A percentile compares a stretch with the other conserved stretches of the same genome.
Conservation (phyloP, 2,113 vertebrate species). For the Centropus unirufus region DNA sequence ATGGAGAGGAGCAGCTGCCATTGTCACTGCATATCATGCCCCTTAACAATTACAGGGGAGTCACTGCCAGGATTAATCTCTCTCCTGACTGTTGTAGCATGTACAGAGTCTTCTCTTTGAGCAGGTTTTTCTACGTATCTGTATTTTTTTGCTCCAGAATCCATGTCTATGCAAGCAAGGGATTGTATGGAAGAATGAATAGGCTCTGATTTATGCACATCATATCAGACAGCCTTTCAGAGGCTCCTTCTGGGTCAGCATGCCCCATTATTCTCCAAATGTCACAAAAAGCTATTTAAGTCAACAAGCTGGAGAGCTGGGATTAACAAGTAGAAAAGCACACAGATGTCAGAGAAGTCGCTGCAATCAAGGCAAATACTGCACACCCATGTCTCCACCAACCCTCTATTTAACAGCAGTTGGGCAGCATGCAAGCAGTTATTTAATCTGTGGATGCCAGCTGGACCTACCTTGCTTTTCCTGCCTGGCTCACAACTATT, state of each 20-base stretch:
- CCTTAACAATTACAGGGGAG: not conserved
- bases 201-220: not conserved
- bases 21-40: not conserved
- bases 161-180: not conserved
- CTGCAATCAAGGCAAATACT: not conserved
- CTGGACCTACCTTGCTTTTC: not conserved
- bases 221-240: not conserved
- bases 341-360: not conserved
- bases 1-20: constrained; percentile 9
- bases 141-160: not conserved
- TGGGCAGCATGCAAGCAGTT: not conserved
- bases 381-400: not conserved
- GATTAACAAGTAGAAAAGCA: not conserved
- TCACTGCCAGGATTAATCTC: not conserved
- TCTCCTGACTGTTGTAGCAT: not conserved
- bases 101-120: not conserved
- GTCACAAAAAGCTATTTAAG: not conserved
- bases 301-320: not conserved
- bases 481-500: not conserved
- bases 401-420: fast-evolving
- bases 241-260: not conserved
- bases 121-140: not conserved
- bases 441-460: not conserved
- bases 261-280: not conserved
- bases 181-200: not conserved